Evolutionary conservation across 2,113 vertebrate species (phyloP).

Genomic region (Cepphus grylle): DNA sequence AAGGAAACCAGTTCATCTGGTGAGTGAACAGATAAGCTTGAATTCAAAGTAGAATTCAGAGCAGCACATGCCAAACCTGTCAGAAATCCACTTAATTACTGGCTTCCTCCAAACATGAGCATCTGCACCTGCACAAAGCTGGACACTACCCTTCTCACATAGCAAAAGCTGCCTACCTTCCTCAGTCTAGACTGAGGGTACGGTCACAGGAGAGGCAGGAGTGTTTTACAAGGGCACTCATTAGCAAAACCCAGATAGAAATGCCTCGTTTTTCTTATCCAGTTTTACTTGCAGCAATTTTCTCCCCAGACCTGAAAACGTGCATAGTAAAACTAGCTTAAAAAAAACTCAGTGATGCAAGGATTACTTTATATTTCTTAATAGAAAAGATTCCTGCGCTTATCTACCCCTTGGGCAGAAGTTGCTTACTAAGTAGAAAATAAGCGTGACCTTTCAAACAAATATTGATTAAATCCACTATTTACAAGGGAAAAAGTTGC

Average conservation of each 20-base stretch:
- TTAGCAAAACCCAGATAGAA: neutral
- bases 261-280: neutral
- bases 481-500: neutral
- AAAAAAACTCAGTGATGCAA: neutral
- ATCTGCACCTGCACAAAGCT: neutral
- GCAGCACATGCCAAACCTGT: neutral
- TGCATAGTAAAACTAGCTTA: neutral
- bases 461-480: neutral
- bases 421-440: neutral
- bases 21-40: neutral
- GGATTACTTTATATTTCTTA: neutral
- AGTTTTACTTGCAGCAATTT: neutral
- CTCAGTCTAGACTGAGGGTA: neutral
- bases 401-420: neutral
- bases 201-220: neutral
- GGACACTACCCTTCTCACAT: neutral
- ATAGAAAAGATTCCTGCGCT: neutral
- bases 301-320: neutral
- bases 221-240: neutral
- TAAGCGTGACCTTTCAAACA: neutral
- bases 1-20: neutral
- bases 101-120: neutral
- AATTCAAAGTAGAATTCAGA: neutral
- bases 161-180: neutral
- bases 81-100: neutral